These are phyloP conservation scores for Anastatus disparis DNA, from an alignment of 1,140 invertebrate species.

Conservation along the genomic window DNA sequence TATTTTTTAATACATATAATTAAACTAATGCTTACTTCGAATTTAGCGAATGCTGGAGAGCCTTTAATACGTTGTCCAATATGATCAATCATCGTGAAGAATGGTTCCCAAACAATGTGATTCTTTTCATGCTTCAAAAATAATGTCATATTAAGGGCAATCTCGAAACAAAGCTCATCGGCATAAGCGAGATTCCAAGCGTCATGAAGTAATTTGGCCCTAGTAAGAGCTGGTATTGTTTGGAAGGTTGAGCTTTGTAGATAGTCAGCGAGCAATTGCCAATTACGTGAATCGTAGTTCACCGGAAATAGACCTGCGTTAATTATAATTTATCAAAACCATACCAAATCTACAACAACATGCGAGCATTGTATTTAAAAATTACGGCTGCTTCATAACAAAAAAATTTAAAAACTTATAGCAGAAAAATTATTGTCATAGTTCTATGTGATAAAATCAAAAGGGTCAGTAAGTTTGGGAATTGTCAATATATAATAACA, in stretches of 20 bases:
- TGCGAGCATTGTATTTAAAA: too few species aligned
- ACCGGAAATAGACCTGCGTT: slow-evolving; percentile 79
- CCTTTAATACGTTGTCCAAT: slow-evolving; percentile 77
- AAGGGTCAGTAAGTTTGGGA: too few species aligned
- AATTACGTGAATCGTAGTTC: slow-evolving; percentile 83
- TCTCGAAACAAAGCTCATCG: slow-evolving; percentile 76
- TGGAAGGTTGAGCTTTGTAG: slow-evolving; percentile 68
- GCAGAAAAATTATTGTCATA: too few species aligned
- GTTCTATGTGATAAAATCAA: too few species aligned
- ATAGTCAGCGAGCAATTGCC: slow-evolving; percentile 77
- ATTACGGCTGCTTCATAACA: too few species aligned
- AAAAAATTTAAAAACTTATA: too few species aligned
- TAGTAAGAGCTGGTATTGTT: slow-evolving; percentile 75
- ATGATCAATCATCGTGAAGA: slow-evolving; percentile 83
- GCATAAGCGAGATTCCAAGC: slow-evolving; percentile 83
- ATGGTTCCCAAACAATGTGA: slow-evolving; percentile 80
- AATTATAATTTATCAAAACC: too few species aligned
- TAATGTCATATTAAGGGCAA: slow-evolving; percentile 79
- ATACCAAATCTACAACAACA: too few species aligned
- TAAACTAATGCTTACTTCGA: slow-evolving; percentile 67
- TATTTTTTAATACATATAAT: background rate
- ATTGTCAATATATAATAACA: too few species aligned
- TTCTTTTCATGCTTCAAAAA: slow-evolving; percentile 77
- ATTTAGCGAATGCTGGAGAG: slow-evolving; percentile 72
- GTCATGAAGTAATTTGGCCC: slow-evolving; percentile 81